phyloP scores from a whole-genome alignment of 1,140 invertebrate species.

The Drosophila sturtevanti region DNA sequence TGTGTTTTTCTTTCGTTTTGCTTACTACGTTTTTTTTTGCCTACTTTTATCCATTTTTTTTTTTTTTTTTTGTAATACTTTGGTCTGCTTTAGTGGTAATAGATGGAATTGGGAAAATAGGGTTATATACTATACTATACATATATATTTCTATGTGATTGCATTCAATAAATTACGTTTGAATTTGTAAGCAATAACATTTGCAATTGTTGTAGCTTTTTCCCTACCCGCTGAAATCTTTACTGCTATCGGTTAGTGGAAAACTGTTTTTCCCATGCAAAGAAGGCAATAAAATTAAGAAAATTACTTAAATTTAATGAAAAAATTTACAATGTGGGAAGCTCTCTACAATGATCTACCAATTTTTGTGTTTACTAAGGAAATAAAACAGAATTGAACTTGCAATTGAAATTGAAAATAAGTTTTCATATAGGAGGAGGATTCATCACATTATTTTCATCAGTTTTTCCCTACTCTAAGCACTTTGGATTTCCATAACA shows the following conservation, averaged over 20 bases:
- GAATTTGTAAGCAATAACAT: slow-evolving; percentile 33
- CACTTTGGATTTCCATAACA: slow-evolving; percentile 61
- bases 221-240: too few relatives aligned
- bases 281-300: not conserved
- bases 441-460: not conserved
- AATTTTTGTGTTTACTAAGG: too few relatives aligned
- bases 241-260: not conserved
- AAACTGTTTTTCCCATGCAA: too few relatives aligned
- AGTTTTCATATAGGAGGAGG: not conserved
- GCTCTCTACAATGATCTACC: too few relatives aligned
- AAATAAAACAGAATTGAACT: too few relatives aligned
- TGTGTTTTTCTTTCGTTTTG: slow-evolving; percentile 35
- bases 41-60: too few relatives aligned
- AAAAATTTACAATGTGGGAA: not conserved
- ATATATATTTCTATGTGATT: slow-evolving; percentile 13
- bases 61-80: not conserved
- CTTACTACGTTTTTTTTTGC: not conserved
- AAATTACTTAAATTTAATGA: not conserved
- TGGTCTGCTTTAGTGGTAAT: slow-evolving; percentile 31
- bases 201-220: slow-evolving; percentile 12
- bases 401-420: not conserved
- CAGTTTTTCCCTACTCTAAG: not conserved
- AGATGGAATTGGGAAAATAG: slow-evolving; percentile 31
- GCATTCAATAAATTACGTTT: slow-evolving; percentile 46
- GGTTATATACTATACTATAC: not conserved